Evolutionary conservation across 1,140 invertebrate species (phyloP), one percentile per base, ranked within the genome.

Genomic region (Drosophila sp.): DNA sequence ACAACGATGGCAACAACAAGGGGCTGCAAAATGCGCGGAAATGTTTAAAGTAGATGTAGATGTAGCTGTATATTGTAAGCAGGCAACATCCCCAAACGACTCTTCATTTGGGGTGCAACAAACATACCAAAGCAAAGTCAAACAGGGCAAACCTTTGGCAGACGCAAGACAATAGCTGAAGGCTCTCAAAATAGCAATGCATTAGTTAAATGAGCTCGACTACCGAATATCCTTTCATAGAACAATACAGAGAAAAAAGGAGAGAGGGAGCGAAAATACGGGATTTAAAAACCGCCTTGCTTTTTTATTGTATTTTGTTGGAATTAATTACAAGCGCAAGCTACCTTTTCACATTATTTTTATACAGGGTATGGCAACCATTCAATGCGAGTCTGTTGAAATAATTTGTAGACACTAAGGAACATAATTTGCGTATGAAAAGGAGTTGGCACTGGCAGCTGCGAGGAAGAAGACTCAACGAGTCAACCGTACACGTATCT

Each of bases 11-110:
- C 38, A n/a, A 72, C 54, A 41, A 18, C 38, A 18, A 71, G 51
- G 25, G 43, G 61, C 67, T 64, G 61, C 34, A 66, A 63, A 62
- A 72, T 43, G 41, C 79, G 66, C 78, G 74, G 54, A 75, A 87
- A 72, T 87, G 76, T 73, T 89, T 77, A 83, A 83, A 50, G 27
- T 50, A 8, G 11, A 38, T 13, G 36, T 13, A 36, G 57, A 72
- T 58, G 73, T 13, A 36, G 57, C 69, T 58, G 73, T 72, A 56
- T 62, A 61, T 76, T 74, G 40, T 16, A 51, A 50, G 38, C 41
- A 27, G 46, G n/a, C 58, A 41, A 25, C 40, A 27, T 8, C 27
- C 51, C 25, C 32, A 38, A 14, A 25, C 2, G 14, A 45, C 25
- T 16, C 18, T 34, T 45, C 27, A 5, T 36, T 16, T 50, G 48